Base-by-base conservation (phyloP, 2,888 invertebrate species). In the Pardosa pseudoannulata region DNA sequence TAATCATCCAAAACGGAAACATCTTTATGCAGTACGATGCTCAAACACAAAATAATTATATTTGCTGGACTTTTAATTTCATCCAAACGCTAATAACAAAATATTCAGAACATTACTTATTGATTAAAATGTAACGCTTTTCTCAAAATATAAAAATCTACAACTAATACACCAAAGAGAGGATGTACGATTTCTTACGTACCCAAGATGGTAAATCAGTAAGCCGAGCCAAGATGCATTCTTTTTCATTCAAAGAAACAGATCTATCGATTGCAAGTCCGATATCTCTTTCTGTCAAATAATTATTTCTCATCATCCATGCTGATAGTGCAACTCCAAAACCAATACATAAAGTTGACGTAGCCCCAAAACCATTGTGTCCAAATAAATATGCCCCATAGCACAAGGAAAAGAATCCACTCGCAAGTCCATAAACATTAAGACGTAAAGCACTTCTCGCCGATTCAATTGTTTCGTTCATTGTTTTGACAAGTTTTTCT, bases 171-270 rank as follows among this genome's bases (percentile, higher is more conserved):
- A n/a, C n/a, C n/a, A n/a, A n/a, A n/a, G n/a, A n/a, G n/a, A n/a
- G n/a, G n/a, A n/a, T n/a, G n/a, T n/a, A n/a, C n/a, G n/a, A n/a
- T n/a, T 2, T 90, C 93, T 93, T n/a, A n/a, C n/a, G n/a, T 92
- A 97, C 98, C 98, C 98, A 98, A 31, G 97, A 95, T 39, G 98
- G 98, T 90, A 98, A 92, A 92, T 98, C 98, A 91, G 96, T 96
- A 75, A 98, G 94, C 90, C 96, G 93, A 1, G 96, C 97, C 88
- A 96, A 93, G 88, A 98, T 95, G 41, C 97, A 94, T 90, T 96
- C 95, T 92, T 96, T 96, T 92, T 98, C 98, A 73, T 89, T 81
- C 3, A 70, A 29, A 27, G 82, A 81, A 41, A 88, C 79, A 11
- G 78, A 87, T 39, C 88, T 80, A 5, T 87, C 64, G 41, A 88